These are phyloP conservation scores for Promerops cafer DNA, from an alignment of 2,113 vertebrate species.

Conservation along the genomic window DNA sequence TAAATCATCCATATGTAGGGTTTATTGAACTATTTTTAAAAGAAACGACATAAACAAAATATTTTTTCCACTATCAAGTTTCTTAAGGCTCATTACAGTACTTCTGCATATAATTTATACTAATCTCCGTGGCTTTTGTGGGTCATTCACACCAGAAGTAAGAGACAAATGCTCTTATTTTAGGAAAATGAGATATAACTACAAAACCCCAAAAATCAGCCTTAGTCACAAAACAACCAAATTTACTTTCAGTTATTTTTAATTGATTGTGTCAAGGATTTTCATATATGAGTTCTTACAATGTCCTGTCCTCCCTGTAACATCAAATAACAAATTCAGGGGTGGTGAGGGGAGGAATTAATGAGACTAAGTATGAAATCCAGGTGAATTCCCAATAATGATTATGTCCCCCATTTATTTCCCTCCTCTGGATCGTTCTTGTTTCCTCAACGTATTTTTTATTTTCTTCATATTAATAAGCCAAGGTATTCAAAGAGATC, in stretches of 20 bases:
- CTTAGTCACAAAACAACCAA: neutral
- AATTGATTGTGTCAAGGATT: neutral
- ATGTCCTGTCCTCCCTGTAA: neutral
- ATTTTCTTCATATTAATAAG: neutral
- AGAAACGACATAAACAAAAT: neutral
- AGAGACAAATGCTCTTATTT: neutral
- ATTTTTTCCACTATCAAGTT: neutral
- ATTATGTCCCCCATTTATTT: neutral
- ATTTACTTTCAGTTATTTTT: neutral
- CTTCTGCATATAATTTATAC: neutral
- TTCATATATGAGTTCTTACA: neutral
- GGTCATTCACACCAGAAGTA: neutral
- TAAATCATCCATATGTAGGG: neutral
- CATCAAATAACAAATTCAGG: neutral
- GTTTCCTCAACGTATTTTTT: neutral
- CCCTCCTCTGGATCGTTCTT: neutral
- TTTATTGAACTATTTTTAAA: constrained; percentile 18
- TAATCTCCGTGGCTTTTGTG: neutral
- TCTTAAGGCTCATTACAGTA: neutral
- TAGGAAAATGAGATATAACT: neutral
- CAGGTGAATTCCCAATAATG: neutral
- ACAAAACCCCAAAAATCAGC: neutral
- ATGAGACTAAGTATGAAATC: neutral
- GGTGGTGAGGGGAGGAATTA: neutral
- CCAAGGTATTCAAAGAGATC: neutral